phyloP scores from a whole-genome alignment of 2,888 invertebrate genomes.

The Idaea dimidiata region DNA sequence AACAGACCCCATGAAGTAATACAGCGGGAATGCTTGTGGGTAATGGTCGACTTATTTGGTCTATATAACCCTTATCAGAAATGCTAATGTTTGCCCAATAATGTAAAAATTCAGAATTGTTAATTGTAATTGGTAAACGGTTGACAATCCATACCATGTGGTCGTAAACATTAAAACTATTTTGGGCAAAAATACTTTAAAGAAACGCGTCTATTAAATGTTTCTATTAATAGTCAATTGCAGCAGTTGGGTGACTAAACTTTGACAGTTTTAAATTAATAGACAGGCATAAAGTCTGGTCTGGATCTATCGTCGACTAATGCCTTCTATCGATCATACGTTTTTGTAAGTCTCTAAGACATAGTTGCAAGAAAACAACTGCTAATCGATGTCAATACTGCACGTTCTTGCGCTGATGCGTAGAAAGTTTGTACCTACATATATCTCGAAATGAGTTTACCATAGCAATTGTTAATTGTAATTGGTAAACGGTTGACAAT shows the following conservation, averaged over 20 bases:
- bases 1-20: slow-evolving; percentile 25
- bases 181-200: neutral
- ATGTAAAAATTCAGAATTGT: neutral
- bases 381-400: slow-evolving; percentile 2
- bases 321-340: neutral
- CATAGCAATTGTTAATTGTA: slow-evolving; percentile 32
- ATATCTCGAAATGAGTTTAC: slow-evolving; percentile 45
- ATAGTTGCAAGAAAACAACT: neutral
- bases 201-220: neutral
- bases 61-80: slow-evolving; percentile 4
- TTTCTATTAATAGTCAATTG: neutral
- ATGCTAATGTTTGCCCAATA: neutral
- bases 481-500: neutral
- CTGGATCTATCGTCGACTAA: neutral
- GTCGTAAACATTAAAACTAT: neutral
- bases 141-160: neutral
- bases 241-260: neutral
- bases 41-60: slow-evolving; percentile 21
- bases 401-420: slow-evolving; percentile 26
- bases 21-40: slow-evolving; percentile 11
- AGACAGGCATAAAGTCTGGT: neutral
- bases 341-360: neutral
- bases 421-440: slow-evolving; percentile 28
- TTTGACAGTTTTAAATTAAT: neutral
- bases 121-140: neutral